phyloP scores from a whole-genome alignment of 2,888 invertebrate species.

The Lacanobia wlatinum region DNA sequence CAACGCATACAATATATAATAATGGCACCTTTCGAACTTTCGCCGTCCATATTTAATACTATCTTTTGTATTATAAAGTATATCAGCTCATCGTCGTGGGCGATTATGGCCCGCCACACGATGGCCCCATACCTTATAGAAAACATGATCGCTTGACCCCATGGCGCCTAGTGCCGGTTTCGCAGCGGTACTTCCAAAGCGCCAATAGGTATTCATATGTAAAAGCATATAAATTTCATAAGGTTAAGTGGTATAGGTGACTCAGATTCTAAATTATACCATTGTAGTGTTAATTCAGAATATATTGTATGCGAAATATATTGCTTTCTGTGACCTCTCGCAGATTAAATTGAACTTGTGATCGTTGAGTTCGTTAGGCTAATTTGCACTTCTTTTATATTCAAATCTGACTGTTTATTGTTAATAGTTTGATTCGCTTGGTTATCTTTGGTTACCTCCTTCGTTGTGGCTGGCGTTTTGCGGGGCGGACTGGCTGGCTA shows the following conservation, averaged over 20 bases:
- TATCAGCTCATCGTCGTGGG: constrained; percentile 43
- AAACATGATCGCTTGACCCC: constrained; percentile 61
- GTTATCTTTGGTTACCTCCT: constrained; percentile 21
- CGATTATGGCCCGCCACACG: constrained; percentile 38
- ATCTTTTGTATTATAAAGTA: constrained; percentile 25
- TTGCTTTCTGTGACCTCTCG: constrained; percentile 47
- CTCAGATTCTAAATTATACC: constrained; percentile 50
- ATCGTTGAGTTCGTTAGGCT: constrained; percentile 32
- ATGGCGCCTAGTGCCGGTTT: constrained; percentile 51
- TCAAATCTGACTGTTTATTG: constrained; percentile 19
- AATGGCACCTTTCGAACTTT: constrained; percentile 12
- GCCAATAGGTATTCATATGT: constrained; percentile 43
- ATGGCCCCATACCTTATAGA: constrained; percentile 43
- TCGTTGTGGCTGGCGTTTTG: constrained; percentile 4
- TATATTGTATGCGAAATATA: constrained; percentile 43
- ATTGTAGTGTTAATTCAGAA: constrained; percentile 46
- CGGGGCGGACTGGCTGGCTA: constrained; percentile 1
- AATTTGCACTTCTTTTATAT: constrained; percentile 31
- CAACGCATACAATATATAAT: background rate
- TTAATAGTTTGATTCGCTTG: constrained; percentile 10
- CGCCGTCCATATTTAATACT: background rate
- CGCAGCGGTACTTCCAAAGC: constrained; percentile 51
- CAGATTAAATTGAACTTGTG: constrained; percentile 59
- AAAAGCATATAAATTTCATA: constrained; percentile 42
- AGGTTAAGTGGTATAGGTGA: constrained; percentile 54